phyloP scores from a whole-genome alignment of 2,888 invertebrate species.

The Tanytarsus gracilentus region DNA sequence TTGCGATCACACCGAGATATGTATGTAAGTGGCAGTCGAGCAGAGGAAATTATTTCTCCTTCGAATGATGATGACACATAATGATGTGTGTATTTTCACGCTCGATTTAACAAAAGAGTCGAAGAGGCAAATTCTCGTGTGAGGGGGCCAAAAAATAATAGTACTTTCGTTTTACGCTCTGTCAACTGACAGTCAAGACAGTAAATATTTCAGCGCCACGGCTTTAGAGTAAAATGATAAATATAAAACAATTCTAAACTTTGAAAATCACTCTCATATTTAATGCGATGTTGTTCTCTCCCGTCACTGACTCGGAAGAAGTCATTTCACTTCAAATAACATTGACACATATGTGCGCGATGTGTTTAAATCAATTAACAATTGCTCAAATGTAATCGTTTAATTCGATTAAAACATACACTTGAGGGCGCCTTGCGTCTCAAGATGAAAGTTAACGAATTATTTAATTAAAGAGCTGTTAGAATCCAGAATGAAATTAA shows the following conservation, averaged over 20 bases:
- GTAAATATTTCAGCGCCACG: no score
- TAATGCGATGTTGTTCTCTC: not conserved
- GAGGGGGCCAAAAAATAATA: not conserved
- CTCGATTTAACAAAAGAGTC: conserved; percentile 17
- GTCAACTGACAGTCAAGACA: not conserved
- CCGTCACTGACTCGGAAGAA: no score
- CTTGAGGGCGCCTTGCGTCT: no score
- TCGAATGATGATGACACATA: not conserved
- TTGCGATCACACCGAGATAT: no score
- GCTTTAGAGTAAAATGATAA: not conserved
- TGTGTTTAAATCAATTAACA: conserved; percentile 6
- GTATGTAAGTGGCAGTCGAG: no score
- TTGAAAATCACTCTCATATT: no score
- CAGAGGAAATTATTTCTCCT: no score
- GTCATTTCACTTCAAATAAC: no score
- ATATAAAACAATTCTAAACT: conserved; percentile 2
- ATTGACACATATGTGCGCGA: not conserved
- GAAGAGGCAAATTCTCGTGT: not conserved
- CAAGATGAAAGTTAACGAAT: not conserved
- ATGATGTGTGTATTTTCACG: not conserved
- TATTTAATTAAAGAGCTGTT: conserved; percentile 1
- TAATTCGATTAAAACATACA: conserved; percentile 21
- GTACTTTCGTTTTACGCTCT: conserved; percentile 6
- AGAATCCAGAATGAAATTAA: conserved; percentile 13
- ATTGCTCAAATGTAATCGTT: not conserved